Evolutionary conservation across 1,140 invertebrate species (phyloP).

Genomic region (Sinella curviseta): DNA sequence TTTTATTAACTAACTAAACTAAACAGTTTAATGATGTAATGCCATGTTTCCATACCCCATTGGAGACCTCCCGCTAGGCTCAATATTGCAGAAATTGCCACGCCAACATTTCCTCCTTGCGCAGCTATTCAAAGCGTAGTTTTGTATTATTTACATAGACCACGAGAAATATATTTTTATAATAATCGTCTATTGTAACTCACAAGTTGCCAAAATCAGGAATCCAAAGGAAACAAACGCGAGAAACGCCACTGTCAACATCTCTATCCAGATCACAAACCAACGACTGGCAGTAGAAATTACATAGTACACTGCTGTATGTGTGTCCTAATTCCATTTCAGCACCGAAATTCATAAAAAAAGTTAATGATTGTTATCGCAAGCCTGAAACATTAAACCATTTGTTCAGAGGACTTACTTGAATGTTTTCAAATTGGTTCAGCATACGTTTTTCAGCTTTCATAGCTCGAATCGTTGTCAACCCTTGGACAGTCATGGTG

Average conservation of each 20-base stretch:
- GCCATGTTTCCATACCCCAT: constrained; percentile 54
- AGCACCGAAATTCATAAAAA: background rate
- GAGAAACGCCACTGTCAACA: constrained; percentile 70
- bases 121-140: constrained; percentile 56
- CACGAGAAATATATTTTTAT: no score
- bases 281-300: constrained; percentile 64
- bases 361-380: background rate
- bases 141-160: constrained; percentile 17
- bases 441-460: constrained; percentile 57
- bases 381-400: constrained; percentile 11
- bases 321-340: constrained; percentile 59
- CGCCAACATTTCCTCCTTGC: constrained; percentile 60
- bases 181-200: background rate
- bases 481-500: constrained; percentile 58
- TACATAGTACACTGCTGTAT: constrained; percentile 69
- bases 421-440: constrained; percentile 55
- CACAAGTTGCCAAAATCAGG: constrained; percentile 53
- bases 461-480: constrained; percentile 60
- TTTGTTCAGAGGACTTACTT: constrained; percentile 40
- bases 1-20: background rate
- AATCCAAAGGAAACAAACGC: constrained; percentile 64
- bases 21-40: background rate
- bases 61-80: constrained; percentile 51
- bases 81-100: constrained; percentile 27
- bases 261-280: constrained; percentile 69